A percentile compares a stretch with the other conserved stretches of the same genome.
Conservation (phyloP, 2,113 vertebrate genomes). For the Morone chrysops region DNA sequence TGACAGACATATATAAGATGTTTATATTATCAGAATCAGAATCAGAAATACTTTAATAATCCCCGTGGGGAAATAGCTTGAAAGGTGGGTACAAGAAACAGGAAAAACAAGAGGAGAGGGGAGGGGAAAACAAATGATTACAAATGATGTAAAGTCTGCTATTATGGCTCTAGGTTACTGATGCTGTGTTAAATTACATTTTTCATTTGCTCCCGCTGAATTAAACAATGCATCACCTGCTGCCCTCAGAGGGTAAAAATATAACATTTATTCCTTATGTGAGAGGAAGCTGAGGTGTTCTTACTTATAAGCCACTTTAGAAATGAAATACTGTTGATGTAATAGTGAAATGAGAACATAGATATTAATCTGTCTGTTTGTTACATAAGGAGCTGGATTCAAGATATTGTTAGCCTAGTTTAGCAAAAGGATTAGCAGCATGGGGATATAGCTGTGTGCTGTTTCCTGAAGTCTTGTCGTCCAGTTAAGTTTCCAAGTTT, state of each 20-base stretch:
- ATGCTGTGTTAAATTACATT: background rate
- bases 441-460: too few species aligned
- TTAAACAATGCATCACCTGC: background rate
- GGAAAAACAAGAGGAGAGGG: too few species aligned
- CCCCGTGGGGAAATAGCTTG: too few species aligned
- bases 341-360: background rate
- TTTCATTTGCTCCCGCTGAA: constrained; percentile 4
- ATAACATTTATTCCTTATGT: background rate
- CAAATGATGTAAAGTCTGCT: constrained; percentile 1
- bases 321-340: background rate
- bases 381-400: background rate
- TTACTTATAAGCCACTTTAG: too few species aligned
- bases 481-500: too few species aligned
- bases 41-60: too few species aligned
- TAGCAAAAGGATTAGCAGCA: background rate
- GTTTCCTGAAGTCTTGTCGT: too few species aligned
- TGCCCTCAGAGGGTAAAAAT: background rate
- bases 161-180: background rate
- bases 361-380: background rate
- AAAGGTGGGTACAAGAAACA: too few species aligned
- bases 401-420: background rate
- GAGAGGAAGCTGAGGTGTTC: too few species aligned
- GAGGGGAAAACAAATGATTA: too few species aligned
- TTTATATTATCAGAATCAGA: too few species aligned
- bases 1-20: background rate